Evolutionary conservation across 2,888 invertebrate species (phyloP), one percentile per base, ranked within the genome.

Genomic region (Drosophila mettleri): DNA sequence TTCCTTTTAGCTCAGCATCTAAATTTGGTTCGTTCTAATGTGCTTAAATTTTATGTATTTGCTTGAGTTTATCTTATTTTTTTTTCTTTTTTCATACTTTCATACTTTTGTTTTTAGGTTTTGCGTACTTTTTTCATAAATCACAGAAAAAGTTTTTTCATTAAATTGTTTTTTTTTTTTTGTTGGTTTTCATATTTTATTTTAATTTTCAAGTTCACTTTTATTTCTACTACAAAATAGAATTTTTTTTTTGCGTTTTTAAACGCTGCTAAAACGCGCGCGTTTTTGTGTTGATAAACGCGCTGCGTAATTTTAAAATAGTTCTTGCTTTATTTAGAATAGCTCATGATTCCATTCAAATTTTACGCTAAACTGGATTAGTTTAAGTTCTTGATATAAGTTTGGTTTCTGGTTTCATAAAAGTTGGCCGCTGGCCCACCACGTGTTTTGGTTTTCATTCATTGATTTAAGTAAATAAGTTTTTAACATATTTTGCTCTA

Each of bases 61-160:
- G 48, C 49, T 68, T 62, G 41, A 43, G 51, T 43, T 29, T 69
- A 18, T 61, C n/a, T n/a, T 67, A 16, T 54, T 55, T 69, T 62
- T 39, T 69, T 43, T 46, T 51, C 64, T 55, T 38, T n/a, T n/a
- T 20, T 48, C 49, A 22, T 16, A n/a, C 46, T 59, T 62, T 58
- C 61, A 27, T 63, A 41, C 77, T 79, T 34, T 57, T 74, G 75
- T 41, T 53, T 64, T 64, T 73, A 61, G 59, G 51, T 69, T 80
- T 74, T 85, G 71, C 81, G 79, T 81, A 82, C 79, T 86, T 81
- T 85, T 82, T 81, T 86, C 80, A 83, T 81, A 80, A 86, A 86
- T 86, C 86, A 86, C 86, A 86, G 86, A 86, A 86, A 86, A 86
- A 80, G 86, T 86, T 86, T 85, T 76, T 70, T 84, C 70, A 73